These are phyloP conservation scores for Coptodon bakossiorum DNA, from an alignment of 2,113 vertebrate species.

Conservation along the genomic window DNA sequence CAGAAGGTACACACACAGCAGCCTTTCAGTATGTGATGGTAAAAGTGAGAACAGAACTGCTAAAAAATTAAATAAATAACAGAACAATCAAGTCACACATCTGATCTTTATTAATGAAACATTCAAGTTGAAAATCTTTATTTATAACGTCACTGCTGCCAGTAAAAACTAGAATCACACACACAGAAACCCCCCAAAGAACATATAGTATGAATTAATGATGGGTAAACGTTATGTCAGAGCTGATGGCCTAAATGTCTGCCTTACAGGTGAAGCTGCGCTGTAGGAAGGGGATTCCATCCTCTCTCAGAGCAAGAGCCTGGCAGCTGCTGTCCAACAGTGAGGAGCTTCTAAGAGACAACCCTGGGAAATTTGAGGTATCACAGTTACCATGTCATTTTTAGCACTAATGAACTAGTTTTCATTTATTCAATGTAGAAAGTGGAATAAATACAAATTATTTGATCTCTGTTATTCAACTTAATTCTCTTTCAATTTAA, in stretches of 20 bases:
- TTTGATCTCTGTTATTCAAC: background rate
- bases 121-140: background rate
- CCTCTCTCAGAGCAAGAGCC: constrained; percentile 81
- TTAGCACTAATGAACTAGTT: background rate
- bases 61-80: background rate
- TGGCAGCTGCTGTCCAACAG: constrained; percentile 90
- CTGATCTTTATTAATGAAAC: background rate
- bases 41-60: background rate
- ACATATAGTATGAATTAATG: background rate
- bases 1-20: constrained; percentile 75
- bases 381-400: background rate
- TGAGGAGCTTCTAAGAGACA: constrained; percentile 79
- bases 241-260: background rate
- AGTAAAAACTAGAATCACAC: background rate
- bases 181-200: background rate
- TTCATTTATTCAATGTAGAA: background rate
- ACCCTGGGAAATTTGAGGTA: constrained; percentile 85
- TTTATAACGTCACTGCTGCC: background rate
- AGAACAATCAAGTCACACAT: background rate
- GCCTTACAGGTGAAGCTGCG: constrained; percentile 82
- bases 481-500: background rate
- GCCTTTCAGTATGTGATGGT: background rate
- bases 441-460: background rate
- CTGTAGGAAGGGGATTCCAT: constrained; percentile 88
- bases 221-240: fast-evolving